Percentiles rank a stretch among this genome's conserved stretches.
Conservation (phyloP, 2,797 vertebrate species). For the Poeciliopsis paucimaculata region DNA sequence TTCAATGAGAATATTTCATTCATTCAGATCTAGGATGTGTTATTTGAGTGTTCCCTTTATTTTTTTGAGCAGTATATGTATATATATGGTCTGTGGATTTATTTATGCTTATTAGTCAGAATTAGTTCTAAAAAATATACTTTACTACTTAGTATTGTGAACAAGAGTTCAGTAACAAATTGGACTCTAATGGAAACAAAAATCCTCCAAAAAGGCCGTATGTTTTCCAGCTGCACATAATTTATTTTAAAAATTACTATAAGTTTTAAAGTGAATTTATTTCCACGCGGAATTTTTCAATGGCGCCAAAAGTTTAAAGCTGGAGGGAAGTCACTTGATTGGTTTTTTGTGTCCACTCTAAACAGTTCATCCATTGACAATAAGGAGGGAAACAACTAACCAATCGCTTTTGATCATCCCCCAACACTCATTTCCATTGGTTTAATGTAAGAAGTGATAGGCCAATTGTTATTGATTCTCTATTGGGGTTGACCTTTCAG, state of each 20-base stretch:
- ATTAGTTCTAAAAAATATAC: not conserved
- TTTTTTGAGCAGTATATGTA: too few species aligned
- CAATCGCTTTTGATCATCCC: slow-evolving; percentile 24
- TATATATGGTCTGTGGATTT: not conserved
- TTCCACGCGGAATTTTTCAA: not conserved
- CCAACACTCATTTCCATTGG: slow-evolving; percentile 45
- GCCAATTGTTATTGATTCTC: slow-evolving; percentile 44
- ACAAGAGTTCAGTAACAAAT: not conserved
- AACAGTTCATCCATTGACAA: slow-evolving; percentile 17
- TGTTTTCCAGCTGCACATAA: not conserved
- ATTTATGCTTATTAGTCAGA: not conserved
- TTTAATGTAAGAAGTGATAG: not conserved
- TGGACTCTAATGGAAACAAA: not conserved
- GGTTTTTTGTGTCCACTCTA: slow-evolving; percentile 45
- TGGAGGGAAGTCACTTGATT: slow-evolving; percentile 75
- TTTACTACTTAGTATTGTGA: not conserved
- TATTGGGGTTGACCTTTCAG: not conserved
- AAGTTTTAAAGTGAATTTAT: not conserved
- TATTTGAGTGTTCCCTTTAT: too few species aligned
- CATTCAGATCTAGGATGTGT: too few species aligned
- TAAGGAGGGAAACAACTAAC: not conserved
- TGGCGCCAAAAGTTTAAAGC: slow-evolving; percentile 62
- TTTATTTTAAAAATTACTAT: not conserved
- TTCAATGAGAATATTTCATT: too few species aligned
- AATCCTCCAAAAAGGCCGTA: not conserved